Base-by-base conservation (phyloP, 2,888 invertebrate genomes). In the Ethmia dodecea region DNA sequence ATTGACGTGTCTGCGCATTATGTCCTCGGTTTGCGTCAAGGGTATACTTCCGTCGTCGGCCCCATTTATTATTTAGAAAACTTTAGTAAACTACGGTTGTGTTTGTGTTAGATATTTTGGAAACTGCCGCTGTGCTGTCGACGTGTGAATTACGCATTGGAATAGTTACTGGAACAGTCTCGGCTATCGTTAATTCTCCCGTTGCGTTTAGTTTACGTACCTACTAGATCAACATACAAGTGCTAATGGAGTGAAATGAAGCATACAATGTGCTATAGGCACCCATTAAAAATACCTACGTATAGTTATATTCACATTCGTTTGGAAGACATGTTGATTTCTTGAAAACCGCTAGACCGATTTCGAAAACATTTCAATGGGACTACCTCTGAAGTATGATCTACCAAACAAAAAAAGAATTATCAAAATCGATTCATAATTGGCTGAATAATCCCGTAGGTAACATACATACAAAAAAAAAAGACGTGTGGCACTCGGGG, bases 61-160 rank as follows among this genome's bases (percentile, higher is more conserved):
- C 40, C 46, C 59, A 74, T 76, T 71, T 75, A 65, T 74, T 79
- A 79, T 77, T 74, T 65, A 55, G 71, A 68, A 77, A 72, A 70
- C 63, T 74, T 65, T 54, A 50, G 62, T 55, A 55, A 62, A 60
- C 56, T 47, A 47, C n/a, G 34, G 52, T 57, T 56, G 45, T 69
- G 68, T 68, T 70, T 66, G 60, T 42, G 45, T 42, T 56, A 49
- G 66, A 70, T 81, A 80, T 80, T 81, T 78, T 67, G 60, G 63
- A 76, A 72, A 35, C 51, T 43, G 42, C 55, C 58, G 52, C 55
- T 56, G 53, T 54, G 57, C 55, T 56, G 53, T 54, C 58, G 62
- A 60, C 55, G 62, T 65, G 67, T 62, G 65, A 71, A 67, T 65
- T 66, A 63, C 70, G 67, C 60, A 61, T 60, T 54, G 45, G 54